Evolutionary conservation across 1,140 invertebrate species (phyloP).

Genomic region (Bombus soroeensis): DNA sequence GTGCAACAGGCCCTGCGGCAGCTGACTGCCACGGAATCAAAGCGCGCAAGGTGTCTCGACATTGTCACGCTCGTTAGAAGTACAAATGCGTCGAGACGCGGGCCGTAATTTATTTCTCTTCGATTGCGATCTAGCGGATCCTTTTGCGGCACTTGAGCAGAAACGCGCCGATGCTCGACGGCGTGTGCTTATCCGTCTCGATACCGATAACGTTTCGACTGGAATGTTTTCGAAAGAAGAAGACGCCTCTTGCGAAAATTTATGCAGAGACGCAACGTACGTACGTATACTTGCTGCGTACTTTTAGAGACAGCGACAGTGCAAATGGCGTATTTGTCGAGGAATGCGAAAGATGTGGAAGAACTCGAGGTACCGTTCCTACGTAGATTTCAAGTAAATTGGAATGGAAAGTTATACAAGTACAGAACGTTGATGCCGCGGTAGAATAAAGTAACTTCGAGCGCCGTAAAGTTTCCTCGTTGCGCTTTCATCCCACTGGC

Average conservation of each 20-base stretch:
- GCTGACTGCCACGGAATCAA: conserved; percentile 58
- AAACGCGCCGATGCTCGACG: neutral
- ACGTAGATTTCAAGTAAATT: too few relatives aligned
- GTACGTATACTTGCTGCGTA: too few relatives aligned
- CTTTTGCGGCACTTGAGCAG: conserved; percentile 9
- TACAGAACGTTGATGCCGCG: too few relatives aligned
- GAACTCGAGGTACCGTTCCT: too few relatives aligned
- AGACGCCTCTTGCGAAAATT: neutral
- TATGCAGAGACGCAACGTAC: neutral
- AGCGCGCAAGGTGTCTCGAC: conserved; percentile 44
- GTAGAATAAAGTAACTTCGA: too few relatives aligned
- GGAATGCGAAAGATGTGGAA: neutral
- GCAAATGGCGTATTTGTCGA: neutral
- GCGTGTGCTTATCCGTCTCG: neutral
- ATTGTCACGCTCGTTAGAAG: conserved; percentile 47
- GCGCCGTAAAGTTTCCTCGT: too few relatives aligned
- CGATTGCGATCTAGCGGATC: conserved; percentile 30
- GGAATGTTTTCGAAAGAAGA: neutral
- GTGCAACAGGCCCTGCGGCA: conserved; percentile 45
- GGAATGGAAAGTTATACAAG: too few relatives aligned
- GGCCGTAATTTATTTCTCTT: conserved; percentile 27
- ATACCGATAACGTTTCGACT: neutral
- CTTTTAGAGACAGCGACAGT: neutral
- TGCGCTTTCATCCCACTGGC: too few relatives aligned
- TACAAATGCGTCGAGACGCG: conserved; percentile 30